Conservation (phyloP, 2,113 vertebrate species). For the Ranitomeya variabilis region DNA sequence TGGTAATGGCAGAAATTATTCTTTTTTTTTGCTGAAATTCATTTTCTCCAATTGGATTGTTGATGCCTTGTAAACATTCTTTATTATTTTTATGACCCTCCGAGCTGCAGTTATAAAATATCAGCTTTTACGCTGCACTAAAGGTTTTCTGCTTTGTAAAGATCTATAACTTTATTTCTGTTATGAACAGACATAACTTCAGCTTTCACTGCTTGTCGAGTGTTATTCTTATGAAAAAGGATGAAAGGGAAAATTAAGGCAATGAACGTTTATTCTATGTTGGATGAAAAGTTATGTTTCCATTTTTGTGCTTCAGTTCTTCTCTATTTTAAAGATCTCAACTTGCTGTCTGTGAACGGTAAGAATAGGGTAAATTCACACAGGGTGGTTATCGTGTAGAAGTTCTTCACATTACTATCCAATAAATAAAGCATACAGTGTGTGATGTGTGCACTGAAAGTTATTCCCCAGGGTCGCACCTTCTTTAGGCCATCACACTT, state of each 20-base stretch:
- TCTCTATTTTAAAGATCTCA: background rate
- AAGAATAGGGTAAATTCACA: background rate
- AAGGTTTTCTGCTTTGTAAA: background rate
- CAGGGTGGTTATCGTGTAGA: background rate
- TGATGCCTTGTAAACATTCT: slow-evolving; percentile 3
- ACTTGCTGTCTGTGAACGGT: background rate
- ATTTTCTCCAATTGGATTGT: background rate
- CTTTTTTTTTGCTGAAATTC: background rate
- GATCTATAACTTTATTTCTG: background rate
- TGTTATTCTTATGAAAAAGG: background rate
- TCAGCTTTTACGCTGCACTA: background rate
- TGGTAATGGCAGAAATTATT: background rate
- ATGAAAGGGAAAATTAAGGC: background rate
- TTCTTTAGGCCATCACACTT: no score
- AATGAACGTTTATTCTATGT: background rate
- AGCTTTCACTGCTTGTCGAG: background rate
- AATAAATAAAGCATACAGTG: no score
- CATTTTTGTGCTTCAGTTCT: background rate
- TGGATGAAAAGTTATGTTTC: background rate
- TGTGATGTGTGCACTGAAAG: no score
- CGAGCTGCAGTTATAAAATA: background rate
- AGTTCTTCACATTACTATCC: background rate
- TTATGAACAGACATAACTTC: background rate
- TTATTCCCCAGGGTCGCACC: no score
- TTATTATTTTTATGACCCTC: background rate